A percentile compares a stretch with the other conserved stretches of the same genome.
These are phyloP conservation scores for Drosophila yakuba DNA, from an alignment of 1,140 invertebrate species.

Conservation along the genomic window DNA sequence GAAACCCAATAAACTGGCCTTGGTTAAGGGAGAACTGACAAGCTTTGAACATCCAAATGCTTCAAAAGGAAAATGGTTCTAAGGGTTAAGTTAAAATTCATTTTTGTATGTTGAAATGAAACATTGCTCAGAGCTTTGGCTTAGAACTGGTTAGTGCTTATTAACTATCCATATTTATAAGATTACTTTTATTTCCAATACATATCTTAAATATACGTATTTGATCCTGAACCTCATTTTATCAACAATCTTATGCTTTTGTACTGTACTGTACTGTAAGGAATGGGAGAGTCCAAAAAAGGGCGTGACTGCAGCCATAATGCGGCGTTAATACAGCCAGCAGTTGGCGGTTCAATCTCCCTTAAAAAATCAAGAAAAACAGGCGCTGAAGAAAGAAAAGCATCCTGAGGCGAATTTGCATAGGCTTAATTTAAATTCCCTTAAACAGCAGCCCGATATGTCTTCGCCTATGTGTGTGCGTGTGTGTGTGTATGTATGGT, in stretches of 20 bases:
- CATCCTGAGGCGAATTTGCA: conserved; percentile 75
- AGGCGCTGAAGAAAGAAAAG: conserved; percentile 39
- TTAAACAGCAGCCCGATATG: conserved; percentile 67
- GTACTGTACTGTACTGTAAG: not conserved
- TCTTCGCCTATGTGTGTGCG: not conserved
- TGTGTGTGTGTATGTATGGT: conserved; percentile 20
- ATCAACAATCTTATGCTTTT: not conserved
- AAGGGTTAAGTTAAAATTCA: not conserved
- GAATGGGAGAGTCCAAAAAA: not conserved
- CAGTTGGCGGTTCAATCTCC: conserved; percentile 28
- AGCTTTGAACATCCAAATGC: conserved; percentile 4
- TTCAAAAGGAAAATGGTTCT: not conserved
- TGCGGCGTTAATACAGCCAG: conserved; percentile 46
- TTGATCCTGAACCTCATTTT: too few species aligned
- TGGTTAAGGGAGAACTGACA: not conserved
- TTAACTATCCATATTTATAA: too few species aligned
- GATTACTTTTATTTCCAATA: too few species aligned
- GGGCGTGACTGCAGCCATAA: conserved; percentile 59
- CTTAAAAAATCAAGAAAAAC: conserved; percentile 16
- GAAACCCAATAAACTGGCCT: conserved; percentile 20
- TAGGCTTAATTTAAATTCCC: conserved; percentile 83
- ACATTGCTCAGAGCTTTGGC: not conserved
- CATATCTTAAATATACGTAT: too few species aligned
- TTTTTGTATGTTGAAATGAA: not conserved
- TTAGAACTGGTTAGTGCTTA: too few species aligned